These are phyloP conservation scores for Zaprionus lachaisei DNA, from an alignment of 1,140 invertebrate species.

Conservation along the genomic window DNA sequence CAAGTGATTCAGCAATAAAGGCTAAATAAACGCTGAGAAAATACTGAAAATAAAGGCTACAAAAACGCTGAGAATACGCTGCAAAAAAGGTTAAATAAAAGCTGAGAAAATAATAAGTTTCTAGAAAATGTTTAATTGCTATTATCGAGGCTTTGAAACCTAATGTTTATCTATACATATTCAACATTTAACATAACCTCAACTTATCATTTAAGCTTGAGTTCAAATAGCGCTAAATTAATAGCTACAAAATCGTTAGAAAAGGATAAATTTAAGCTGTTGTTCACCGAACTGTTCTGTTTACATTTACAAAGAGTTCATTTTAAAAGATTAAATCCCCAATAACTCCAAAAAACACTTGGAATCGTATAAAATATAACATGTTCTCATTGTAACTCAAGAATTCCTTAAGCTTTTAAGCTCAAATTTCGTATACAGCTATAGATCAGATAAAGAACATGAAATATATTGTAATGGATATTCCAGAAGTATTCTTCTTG, in stretches of 20 bases:
- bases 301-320: background rate
- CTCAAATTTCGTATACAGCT: background rate
- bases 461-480: background rate
- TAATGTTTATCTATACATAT: background rate
- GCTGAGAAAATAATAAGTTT: background rate
- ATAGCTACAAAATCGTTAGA: background rate
- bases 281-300: background rate
- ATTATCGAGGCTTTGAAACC: background rate
- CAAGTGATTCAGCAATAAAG: conserved; percentile 38
- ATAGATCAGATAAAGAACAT: background rate
- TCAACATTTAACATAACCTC: background rate
- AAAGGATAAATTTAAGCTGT: background rate
- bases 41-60: background rate
- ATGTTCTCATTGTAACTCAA: background rate
- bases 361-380: background rate
- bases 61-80: background rate
- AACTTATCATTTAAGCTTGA: background rate
- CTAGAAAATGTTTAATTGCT: background rate
- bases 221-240: background rate
- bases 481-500: no score
- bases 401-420: background rate
- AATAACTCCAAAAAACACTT: background rate
- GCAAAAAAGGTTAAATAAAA: conserved; percentile 8
- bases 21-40: background rate
- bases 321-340: background rate